Evolutionary conservation across 1,140 invertebrate species (phyloP).

Genomic region (Coptotermes formosanus): DNA sequence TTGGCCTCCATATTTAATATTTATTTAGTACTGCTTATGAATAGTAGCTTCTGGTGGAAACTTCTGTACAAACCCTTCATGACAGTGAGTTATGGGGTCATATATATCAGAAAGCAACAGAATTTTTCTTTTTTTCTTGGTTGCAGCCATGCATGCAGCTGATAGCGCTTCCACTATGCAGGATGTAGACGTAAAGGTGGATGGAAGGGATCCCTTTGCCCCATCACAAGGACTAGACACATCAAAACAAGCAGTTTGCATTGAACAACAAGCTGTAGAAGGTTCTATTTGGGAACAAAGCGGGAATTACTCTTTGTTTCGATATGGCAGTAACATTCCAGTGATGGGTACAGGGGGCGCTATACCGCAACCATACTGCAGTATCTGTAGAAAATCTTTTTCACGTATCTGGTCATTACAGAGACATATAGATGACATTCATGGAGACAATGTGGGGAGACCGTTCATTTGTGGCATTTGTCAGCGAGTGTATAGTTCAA

Average conservation of each 20-base stretch:
- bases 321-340: not conserved
- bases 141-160: conserved; percentile 13
- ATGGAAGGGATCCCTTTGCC: not conserved
- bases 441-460: conserved; percentile 50
- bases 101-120: not conserved
- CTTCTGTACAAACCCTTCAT: no score
- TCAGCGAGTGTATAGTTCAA: conserved; percentile 52
- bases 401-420: conserved; percentile 54
- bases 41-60: no score
- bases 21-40: no score
- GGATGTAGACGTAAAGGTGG: not conserved
- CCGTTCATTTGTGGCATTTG: conserved; percentile 52
- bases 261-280: not conserved
- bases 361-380: conserved; percentile 44
- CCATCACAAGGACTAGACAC: conserved; percentile 1
- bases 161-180: not conserved
- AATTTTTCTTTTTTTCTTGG: conserved; percentile 12
- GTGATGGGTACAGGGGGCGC: not conserved
- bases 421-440: conserved; percentile 54
- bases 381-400: conserved; percentile 52
- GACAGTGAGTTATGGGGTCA: not conserved
- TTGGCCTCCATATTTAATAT: no score
- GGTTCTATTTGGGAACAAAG: not conserved
- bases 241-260: not conserved
- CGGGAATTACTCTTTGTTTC: not conserved